Conservation (phyloP, 2,113 vertebrate genomes). For the Ptyas mucosa region DNA sequence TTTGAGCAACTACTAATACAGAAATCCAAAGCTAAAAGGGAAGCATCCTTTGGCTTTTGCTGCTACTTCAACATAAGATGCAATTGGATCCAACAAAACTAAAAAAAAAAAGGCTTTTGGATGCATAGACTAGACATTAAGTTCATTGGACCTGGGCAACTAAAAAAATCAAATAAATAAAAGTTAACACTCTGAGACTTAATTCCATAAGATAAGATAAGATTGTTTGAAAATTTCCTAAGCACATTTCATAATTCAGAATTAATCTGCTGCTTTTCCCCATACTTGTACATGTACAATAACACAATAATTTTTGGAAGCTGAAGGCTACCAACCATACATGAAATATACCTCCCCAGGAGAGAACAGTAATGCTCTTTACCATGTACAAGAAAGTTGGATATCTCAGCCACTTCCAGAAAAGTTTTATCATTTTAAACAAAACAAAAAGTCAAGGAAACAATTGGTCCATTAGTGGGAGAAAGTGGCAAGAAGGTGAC, state of each 20-base stretch:
- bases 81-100: background rate
- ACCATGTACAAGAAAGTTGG: background rate
- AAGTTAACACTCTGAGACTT: background rate
- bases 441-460: too few species aligned
- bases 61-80: background rate
- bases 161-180: background rate
- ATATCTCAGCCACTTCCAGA: background rate
- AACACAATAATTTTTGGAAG: background rate
- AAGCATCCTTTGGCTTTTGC: background rate
- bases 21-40: background rate
- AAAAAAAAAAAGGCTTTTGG: background rate
- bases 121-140: background rate
- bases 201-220: background rate
- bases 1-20: background rate
- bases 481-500: too few species aligned
- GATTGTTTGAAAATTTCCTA: background rate
- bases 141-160: background rate
- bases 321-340: background rate
- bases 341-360: background rate
- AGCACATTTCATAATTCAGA: background rate
- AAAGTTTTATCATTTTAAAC: background rate
- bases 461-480: too few species aligned
- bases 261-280: background rate
- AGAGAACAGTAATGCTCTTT: background rate
- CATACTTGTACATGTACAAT: background rate